phyloP scores from a whole-genome alignment of 53 echinoderm and acorn worm genomes.

The Stichopus horrens region DNA sequence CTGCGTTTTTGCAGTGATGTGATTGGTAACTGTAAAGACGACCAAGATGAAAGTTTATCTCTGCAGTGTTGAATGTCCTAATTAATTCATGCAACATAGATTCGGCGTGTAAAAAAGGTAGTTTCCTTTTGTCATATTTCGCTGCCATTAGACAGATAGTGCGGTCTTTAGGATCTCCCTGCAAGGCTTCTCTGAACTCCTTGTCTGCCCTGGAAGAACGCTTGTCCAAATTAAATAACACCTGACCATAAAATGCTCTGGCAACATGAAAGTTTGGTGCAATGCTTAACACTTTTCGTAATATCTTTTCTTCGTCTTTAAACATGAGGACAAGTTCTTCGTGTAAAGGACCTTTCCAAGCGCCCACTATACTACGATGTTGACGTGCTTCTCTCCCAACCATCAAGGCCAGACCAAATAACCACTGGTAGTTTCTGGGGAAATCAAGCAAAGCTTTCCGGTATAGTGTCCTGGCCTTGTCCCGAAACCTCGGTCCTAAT shows the following conservation, averaged over 20 bases:
- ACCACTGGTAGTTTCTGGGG: conserved; percentile 1
- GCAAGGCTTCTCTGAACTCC: not conserved
- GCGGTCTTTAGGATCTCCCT: not conserved
- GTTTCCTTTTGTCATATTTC: not conserved
- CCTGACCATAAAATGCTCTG: conserved; percentile 34
- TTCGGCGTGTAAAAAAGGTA: not conserved
- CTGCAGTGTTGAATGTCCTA: not conserved
- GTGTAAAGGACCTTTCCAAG: not conserved
- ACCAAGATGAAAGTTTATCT: conserved; percentile 15
- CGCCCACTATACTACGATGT: not conserved
- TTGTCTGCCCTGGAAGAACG: not conserved
- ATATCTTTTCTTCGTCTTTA: not conserved
- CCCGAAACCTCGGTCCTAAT: conserved; percentile 2
- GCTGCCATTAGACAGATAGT: conserved; percentile 11
- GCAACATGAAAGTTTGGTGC: conserved; percentile 19
- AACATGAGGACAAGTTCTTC: not conserved
- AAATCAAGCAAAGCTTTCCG: not conserved
- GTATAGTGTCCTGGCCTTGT: not conserved
- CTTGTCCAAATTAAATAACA: not conserved
- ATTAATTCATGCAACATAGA: not conserved
- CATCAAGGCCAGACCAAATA: conserved; percentile 33
- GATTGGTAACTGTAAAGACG: not conserved
- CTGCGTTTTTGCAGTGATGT: not conserved
- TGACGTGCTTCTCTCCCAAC: conserved; percentile 29
- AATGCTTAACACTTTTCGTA: not conserved